These are phyloP conservation scores for Callosobruchus maculatus DNA, from an alignment of 2,888 invertebrate genomes.

Conservation along the genomic window DNA sequence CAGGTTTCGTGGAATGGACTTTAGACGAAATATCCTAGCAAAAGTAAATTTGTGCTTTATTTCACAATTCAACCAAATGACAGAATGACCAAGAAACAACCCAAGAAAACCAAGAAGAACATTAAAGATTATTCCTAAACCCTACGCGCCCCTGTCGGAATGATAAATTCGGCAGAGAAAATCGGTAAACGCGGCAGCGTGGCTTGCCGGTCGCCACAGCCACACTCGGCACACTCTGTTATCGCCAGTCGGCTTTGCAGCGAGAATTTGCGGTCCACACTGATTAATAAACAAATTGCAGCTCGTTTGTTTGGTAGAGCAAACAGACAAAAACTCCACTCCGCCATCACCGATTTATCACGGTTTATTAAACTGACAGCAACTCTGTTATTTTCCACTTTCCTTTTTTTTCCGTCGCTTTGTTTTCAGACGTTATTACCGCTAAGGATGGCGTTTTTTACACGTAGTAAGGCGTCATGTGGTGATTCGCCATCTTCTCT, in stretches of 20 bases:
- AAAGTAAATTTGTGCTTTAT: too few relatives aligned
- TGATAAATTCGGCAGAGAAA: not conserved
- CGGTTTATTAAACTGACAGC: constrained; percentile 14
- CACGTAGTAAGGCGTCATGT: not conserved
- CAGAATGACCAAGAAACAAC: too few relatives aligned
- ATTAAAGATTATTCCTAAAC: not conserved
- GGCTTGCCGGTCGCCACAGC: too few relatives aligned
- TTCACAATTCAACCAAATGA: too few relatives aligned
- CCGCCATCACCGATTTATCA: constrained; percentile 18
- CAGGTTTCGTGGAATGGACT: too few relatives aligned
- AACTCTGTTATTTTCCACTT: not conserved
- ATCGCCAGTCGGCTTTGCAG: not conserved
- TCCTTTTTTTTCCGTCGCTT: not conserved
- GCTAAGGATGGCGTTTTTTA: not conserved
- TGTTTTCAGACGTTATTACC: not conserved
- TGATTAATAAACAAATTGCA: constrained; percentile 21
- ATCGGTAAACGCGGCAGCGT: not conserved
- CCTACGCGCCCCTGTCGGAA: too few relatives aligned
- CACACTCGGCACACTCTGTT: not conserved
- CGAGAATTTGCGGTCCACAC: constrained; percentile 9
- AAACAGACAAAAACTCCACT: constrained; percentile 15
- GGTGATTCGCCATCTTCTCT: not conserved
- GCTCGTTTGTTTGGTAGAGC: constrained; percentile 14
- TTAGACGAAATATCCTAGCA: too few relatives aligned
- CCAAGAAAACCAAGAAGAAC: not conserved